phyloP scores from a whole-genome alignment of 2,888 invertebrate species.

The Theristus sp. region DNA sequence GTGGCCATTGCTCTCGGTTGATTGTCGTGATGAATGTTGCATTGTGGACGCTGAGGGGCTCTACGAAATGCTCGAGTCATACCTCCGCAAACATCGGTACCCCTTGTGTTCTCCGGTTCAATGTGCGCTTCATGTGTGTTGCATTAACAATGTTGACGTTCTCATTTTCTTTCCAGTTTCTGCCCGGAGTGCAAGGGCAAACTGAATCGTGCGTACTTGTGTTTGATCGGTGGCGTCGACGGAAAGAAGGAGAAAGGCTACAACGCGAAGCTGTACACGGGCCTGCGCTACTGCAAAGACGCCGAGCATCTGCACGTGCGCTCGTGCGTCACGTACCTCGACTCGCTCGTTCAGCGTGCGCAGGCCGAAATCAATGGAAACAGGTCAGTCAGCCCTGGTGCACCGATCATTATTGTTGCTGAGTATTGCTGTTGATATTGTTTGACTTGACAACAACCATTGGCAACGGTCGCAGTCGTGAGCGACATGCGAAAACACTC shows the following conservation, averaged over 20 bases:
- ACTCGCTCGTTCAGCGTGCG: constrained; percentile 64
- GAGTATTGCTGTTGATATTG: constrained; percentile 2
- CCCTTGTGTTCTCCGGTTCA: no score
- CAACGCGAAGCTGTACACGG: constrained; percentile 62
- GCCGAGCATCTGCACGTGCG: constrained; percentile 72
- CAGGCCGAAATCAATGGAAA: constrained; percentile 75
- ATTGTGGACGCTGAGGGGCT: constrained; percentile 65
- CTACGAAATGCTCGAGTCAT: constrained; percentile 65
- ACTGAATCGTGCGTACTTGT: constrained; percentile 62
- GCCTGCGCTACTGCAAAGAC: constrained; percentile 57
- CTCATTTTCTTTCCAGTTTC: constrained; percentile 39
- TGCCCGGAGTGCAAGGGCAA: constrained; percentile 81
- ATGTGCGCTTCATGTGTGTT: no score
- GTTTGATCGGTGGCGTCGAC: constrained; percentile 52
- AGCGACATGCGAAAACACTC: constrained; percentile 83
- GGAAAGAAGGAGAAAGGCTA: constrained; percentile 71
- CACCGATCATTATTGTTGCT: background rate
- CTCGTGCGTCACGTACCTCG: constrained; percentile 68
- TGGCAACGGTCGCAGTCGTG: constrained; percentile 44
- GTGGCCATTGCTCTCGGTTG: constrained; percentile 40
- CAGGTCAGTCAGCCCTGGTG: constrained; percentile 36
- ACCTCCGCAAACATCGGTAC: constrained; percentile 64
- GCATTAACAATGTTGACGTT: background rate
- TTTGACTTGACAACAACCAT: background rate
- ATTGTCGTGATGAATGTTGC: constrained; percentile 44